Evolutionary conservation across 2,113 vertebrate species (phyloP).

Genomic region (Syngnathus typhle): DNA sequence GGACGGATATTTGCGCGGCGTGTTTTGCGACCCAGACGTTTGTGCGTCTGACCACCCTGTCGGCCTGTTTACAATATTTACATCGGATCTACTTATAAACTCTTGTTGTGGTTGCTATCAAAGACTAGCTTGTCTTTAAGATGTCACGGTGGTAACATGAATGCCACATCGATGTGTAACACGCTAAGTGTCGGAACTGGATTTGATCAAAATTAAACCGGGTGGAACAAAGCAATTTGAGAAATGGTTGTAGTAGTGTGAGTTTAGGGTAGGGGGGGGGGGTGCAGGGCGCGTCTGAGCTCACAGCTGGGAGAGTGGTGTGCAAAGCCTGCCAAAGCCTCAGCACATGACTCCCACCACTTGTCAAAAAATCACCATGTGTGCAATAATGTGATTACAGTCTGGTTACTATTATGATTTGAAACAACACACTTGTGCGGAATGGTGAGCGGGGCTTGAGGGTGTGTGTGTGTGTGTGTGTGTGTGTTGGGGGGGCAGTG

Average conservation of each 20-base stretch:
- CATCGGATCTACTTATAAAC: not conserved
- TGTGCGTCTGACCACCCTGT: not conserved
- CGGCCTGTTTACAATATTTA: not conserved
- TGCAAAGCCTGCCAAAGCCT: conserved; percentile 85
- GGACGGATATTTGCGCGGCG: not conserved
- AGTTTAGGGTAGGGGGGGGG: conserved; percentile 2
- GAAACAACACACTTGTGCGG: conserved; percentile 91
- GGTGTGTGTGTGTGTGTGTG: conserved; percentile 38
- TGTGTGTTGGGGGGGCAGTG: conserved; percentile 24
- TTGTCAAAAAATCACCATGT: conserved; percentile 94
- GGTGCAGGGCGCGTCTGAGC: conserved; percentile 64
- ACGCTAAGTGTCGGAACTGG: conserved; percentile 1
- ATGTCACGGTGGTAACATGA: not conserved
- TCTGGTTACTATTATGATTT: conserved; percentile 98
- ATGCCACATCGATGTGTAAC: not conserved
- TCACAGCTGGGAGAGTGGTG: conserved; percentile 93
- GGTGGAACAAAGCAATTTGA: conserved; percentile 52
- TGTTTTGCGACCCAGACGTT: not conserved
- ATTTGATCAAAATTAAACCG: conserved; percentile 59
- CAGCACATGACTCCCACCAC: conserved; percentile 90
- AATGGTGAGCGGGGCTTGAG: conserved; percentile 81
- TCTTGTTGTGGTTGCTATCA: not conserved
- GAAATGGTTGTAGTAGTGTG: conserved; percentile 24
- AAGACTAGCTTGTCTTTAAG: not conserved
- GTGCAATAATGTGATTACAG: conserved; percentile 97